Base-by-base conservation (phyloP, 2,113 vertebrate genomes). In the Helogale parvula region DNA sequence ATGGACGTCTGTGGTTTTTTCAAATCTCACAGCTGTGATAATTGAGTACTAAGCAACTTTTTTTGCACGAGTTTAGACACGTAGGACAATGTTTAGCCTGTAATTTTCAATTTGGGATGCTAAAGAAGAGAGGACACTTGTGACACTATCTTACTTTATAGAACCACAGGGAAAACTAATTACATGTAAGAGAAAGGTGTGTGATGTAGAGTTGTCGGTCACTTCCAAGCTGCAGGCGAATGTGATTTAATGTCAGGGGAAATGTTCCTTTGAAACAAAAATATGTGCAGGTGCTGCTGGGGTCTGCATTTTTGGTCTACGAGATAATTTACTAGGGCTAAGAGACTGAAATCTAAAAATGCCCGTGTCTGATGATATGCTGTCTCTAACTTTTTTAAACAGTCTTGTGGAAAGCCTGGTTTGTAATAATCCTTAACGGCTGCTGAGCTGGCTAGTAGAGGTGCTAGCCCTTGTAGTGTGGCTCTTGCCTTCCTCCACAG, bases 261-360 rank as follows among this genome's bases (percentile, higher is more conserved):
- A n/a, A 3, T 0, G 72, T 57, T 93, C 81, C 41, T 98, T 97
- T 60, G 94, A 79, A 94, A 95, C 54, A 97, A 96, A 97, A 96
- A 84, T 94, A 93, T 0, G 79, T 69, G 86, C 80, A 35, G 68
- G 88, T 88, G 63, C 89, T 68, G 66, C 80, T 96, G 77, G 57
- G 93, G 21, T 63, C 52, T 90, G 57, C 57, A 6, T 45, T 89
- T 92, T 72, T 92, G 21, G 17, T 94, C 80, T 94, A 57, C 13
- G 3, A 45, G 88, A 92, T 82, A 54, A 47, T 96, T 96, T 96
- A 94, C 65, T 3, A 27, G 8, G 33, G 79, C 45, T 96, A 15
- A 45, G 93, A 97, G 95, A 93, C 57, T 96, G 94, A 97, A 98
- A 97, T 94, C 80, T 85, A 90, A 98, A 98, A 96, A 96, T 93